Base-by-base conservation (phyloP, 2,113 vertebrate genomes). In the Ochotona princeps region DNA sequence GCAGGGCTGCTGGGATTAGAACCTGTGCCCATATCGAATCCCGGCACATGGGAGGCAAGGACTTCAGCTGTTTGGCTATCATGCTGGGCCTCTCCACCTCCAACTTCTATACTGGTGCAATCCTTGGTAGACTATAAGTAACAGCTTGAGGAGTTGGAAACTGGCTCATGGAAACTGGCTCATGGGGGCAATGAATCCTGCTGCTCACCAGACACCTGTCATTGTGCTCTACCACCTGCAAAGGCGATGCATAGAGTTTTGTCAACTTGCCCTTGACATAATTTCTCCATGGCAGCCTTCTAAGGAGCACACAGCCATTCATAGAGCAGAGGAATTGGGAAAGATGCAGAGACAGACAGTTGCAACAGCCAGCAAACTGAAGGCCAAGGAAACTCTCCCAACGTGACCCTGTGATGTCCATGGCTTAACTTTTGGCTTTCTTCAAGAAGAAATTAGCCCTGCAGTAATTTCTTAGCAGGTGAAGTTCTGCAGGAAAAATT, bases 321-420 rank as follows among this genome's bases (percentile, higher is more conserved):
- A 3, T 44, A 20, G 35, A 10, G 4, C 5, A 35, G 25, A 30
- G n/a, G 21, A 32, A 30, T 32, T 38, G 1, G 63, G 21, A 1
- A 23, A 73, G 47, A 8, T 35, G 21, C 8, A 15, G 25, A 80
- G 20, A 20, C 5, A 65, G 6, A 30, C 66, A 57, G 76, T 32
- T 75, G 12, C n/a, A n/a, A 69, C 6, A 54, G 61, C 49, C 15
- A 75, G 60, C 23, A 72, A 66, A 38, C 6, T 54, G 25, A 60
- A 49, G 65, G 11, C 5, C 28, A 85, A 61, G 32, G 1, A 60
- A 80, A 20, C 9, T 18, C 3, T 76, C 5, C 25, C n/a, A 15
- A 21, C 3, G 47, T 26, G 26, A 10, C 47, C n/a, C 47, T 26
- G 5, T 3, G 17, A 13, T 7, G 14, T 6, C 14, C 4, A 1